phyloP scores from a whole-genome alignment of 2,113 vertebrate genomes.

The Sialia sialis region DNA sequence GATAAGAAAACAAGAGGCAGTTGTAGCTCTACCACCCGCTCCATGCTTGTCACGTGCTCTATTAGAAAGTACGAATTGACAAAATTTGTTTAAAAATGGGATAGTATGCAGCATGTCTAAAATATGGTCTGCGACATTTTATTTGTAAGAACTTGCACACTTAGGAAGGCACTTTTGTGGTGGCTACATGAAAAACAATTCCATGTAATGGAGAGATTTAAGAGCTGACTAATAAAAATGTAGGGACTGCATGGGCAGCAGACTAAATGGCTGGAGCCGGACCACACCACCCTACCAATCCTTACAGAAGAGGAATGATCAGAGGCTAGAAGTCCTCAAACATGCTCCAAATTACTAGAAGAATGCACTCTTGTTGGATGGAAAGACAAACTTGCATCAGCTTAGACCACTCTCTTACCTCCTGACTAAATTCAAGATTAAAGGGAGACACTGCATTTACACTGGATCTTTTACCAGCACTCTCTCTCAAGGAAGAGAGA shows the following conservation, averaged over 20 bases:
- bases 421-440: not conserved
- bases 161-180: not conserved
- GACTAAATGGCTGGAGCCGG: not conserved
- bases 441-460: not conserved
- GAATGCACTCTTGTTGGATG: not conserved
- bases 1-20: conserved; percentile 27
- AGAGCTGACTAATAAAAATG: not conserved
- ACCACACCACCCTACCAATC: not conserved
- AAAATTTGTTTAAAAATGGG: not conserved
- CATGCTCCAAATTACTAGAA: not conserved
- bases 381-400: not conserved
- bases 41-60: not conserved
- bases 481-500: not conserved
- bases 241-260: not conserved
- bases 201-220: not conserved
- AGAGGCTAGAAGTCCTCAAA: not conserved
- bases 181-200: not conserved
- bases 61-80: not conserved
- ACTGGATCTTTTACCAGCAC: not conserved
- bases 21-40: not conserved
- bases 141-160: not conserved
- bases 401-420: not conserved
- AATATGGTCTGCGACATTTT: not conserved
- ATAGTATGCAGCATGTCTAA: not conserved
- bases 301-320: not conserved